These are phyloP conservation scores for Taurulus bubalis DNA, from an alignment of 2,113 vertebrate genomes.

Conservation along the genomic window DNA sequence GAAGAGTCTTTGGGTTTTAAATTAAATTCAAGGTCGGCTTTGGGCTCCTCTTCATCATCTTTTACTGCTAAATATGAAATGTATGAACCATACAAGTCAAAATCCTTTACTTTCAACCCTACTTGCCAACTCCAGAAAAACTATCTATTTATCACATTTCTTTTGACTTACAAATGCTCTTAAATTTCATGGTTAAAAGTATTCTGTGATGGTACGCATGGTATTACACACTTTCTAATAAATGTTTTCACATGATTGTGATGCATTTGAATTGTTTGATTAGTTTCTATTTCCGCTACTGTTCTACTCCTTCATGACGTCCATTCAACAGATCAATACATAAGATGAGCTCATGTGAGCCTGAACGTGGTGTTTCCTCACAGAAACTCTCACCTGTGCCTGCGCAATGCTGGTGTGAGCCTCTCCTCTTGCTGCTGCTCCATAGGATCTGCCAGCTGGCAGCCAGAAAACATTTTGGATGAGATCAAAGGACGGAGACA, in stretches of 20 bases:
- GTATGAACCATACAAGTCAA: neutral
- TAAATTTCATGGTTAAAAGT: neutral
- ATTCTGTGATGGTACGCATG: neutral
- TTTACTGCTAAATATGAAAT: neutral
- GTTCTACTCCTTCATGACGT: neutral
- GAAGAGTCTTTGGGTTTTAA: neutral
- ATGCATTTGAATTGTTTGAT: neutral
- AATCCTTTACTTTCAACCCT: neutral
- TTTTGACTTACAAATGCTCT: too few relatives aligned
- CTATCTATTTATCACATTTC: neutral
- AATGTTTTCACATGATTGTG: neutral
- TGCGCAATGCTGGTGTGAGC: slow-evolving; percentile 74
- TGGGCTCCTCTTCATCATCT: neutral
- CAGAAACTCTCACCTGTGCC: slow-evolving; percentile 73
- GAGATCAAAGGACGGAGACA: slow-evolving; percentile 27
- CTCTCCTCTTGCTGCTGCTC: slow-evolving; percentile 70
- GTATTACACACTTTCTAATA: neutral
- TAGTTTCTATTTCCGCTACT: neutral
- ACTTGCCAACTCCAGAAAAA: too few relatives aligned
- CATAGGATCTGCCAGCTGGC: slow-evolving; percentile 58
- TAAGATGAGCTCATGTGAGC: neutral
- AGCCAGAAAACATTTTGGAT: slow-evolving; percentile 15
- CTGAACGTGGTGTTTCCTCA: too few relatives aligned
- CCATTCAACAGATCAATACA: too few relatives aligned
- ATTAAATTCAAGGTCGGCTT: neutral